Evolutionary conservation across 2,113 vertebrate genomes (phyloP).

Genomic region (Tringa solitaria): DNA sequence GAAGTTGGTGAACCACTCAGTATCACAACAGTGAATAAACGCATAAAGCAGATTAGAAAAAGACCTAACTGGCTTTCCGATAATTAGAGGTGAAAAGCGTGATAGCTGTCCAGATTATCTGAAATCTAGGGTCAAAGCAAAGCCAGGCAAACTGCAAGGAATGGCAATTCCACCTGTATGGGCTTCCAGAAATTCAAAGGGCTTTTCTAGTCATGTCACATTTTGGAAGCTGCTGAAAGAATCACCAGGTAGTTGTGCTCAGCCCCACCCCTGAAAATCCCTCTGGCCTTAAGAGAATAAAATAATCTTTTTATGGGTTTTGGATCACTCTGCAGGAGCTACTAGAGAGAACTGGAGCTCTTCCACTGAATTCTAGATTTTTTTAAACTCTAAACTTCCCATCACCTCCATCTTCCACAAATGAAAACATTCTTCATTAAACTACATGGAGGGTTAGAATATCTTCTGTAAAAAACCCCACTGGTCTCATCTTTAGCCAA

Average conservation of each 20-base stretch:
- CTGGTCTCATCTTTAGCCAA: background rate
- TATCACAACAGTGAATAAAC: background rate
- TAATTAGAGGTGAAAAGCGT: background rate
- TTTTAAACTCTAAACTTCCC: background rate
- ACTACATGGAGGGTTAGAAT: background rate
- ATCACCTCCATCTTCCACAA: background rate
- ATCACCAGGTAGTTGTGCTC: background rate
- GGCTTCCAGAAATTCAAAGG: background rate
- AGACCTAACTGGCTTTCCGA: background rate
- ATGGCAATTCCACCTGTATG: background rate
- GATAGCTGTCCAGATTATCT: background rate
- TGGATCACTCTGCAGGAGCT: background rate
- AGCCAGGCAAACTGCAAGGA: background rate
- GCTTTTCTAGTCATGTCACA: background rate
- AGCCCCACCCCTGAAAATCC: background rate
- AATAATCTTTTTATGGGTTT: background rate
- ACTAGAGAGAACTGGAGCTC: background rate
- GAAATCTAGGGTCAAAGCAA: background rate
- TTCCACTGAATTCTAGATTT: background rate
- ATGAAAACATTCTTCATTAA: background rate
- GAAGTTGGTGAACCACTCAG: background rate
- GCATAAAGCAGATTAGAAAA: background rate
- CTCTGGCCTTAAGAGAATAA: background rate
- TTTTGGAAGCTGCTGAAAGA: background rate
- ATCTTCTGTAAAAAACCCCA: background rate